Evolutionary conservation across 1,140 invertebrate genomes (phyloP).

Genomic region (Zaprionus capensis): DNA sequence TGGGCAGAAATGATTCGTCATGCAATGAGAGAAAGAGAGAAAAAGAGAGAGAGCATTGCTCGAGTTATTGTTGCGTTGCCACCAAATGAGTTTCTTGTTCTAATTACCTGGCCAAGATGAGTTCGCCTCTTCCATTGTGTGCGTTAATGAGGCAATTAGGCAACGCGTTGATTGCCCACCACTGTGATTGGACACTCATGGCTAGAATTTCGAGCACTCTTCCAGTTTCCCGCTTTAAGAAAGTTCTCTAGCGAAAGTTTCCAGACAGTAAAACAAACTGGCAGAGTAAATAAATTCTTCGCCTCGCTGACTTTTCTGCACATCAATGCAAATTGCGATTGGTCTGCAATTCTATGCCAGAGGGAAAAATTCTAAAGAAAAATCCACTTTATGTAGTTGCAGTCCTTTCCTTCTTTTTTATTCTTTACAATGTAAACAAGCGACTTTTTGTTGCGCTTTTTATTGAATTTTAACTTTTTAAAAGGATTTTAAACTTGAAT

Average conservation of each 20-base stretch:
- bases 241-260: conserved; percentile 26
- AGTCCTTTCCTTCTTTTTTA: neutral
- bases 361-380: conserved; percentile 1
- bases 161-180: conserved; percentile 46
- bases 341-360: neutral
- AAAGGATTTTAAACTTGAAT: neutral
- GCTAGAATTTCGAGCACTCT: neutral
- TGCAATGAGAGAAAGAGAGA: conserved; percentile 28
- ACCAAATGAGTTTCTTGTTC: conserved; percentile 65
- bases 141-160: conserved; percentile 60
- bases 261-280: neutral
- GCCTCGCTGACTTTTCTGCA: conserved; percentile 22
- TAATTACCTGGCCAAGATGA: conserved; percentile 56
- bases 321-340: conserved; percentile 15
- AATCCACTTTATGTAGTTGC: neutral
- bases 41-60: conserved; percentile 21
- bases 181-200: conserved; percentile 37
- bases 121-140: conserved; percentile 22
- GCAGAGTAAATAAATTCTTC: conserved; percentile 12
- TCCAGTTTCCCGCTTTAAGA: conserved; percentile 10
- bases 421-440: neutral
- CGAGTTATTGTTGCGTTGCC: conserved; percentile 40
- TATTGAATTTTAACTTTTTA: neutral
- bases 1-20: neutral
- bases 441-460: neutral